Evolutionary conservation across 2,113 vertebrate genomes (phyloP).

Genomic region (Manacus vitellinus): DNA sequence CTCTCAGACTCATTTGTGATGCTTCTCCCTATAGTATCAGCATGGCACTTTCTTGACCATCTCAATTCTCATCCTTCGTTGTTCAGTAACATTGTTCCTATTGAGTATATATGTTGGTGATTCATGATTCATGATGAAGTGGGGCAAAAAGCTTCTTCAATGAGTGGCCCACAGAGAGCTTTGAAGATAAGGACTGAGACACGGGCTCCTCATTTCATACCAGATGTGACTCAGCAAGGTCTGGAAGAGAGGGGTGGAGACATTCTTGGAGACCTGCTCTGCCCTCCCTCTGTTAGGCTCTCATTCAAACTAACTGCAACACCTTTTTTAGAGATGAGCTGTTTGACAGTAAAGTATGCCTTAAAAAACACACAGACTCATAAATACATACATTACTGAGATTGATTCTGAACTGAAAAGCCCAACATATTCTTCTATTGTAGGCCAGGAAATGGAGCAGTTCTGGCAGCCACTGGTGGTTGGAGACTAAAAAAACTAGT

Average conservation of each 20-base stretch:
- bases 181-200: not conserved
- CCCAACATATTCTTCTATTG: not conserved
- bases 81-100: not conserved
- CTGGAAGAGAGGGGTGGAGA: not conserved
- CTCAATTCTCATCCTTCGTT: not conserved
- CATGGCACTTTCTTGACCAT: not conserved
- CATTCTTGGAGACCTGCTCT: not conserved
- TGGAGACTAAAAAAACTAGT: not conserved
- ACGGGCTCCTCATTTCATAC: not conserved
- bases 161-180: not conserved
- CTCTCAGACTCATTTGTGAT: not conserved
- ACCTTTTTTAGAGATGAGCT: not conserved
- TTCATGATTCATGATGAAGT: not conserved
- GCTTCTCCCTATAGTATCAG: not conserved
- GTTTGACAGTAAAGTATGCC: not conserved
- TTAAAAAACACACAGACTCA: not conserved
- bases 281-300: not conserved
- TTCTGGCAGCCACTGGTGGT: not conserved
- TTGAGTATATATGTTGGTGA: not conserved
- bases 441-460: not conserved
- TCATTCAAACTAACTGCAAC: not conserved
- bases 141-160: not conserved
- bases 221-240: not conserved
- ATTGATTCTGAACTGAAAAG: not conserved
- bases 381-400: not conserved